phyloP scores from a whole-genome alignment of 2,797 vertebrate species.

The Ctenosaura bakeri region DNA sequence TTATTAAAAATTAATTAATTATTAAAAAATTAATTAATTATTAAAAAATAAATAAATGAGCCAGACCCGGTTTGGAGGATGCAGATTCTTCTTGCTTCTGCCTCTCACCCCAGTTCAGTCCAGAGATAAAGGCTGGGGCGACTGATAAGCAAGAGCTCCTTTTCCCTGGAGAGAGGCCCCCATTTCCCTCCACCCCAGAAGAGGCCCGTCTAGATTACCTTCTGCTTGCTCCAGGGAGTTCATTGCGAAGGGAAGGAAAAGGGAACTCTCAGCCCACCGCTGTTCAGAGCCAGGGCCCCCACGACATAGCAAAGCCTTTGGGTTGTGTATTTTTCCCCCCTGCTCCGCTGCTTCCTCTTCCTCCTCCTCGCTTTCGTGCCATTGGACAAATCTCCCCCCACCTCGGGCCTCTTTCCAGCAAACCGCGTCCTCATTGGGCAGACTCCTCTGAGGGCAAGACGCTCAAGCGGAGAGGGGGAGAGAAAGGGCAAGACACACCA shows the following conservation, averaged over 20 bases:
- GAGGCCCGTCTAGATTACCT: constrained; percentile 82
- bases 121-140: too few species aligned
- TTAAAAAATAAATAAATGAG: not conserved
- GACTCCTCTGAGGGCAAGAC: constrained; percentile 52
- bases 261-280: constrained; percentile 4
- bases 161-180: not conserved
- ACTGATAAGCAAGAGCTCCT: not conserved
- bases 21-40: too few species aligned
- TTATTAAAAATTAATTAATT: too few species aligned
- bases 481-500: not conserved
- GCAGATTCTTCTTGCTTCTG: not conserved
- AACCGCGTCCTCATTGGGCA: constrained; percentile 26
- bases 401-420: not conserved
- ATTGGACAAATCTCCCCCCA: constrained; percentile 28
- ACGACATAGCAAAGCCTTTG: constrained; percentile 48
- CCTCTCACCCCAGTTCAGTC: not conserved
- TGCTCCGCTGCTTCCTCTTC: constrained; percentile 11
- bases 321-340: too few species aligned
- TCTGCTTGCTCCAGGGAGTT: constrained; percentile 98
- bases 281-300: constrained; percentile 24
- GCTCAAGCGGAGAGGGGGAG: not conserved
- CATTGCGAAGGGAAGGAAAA: constrained; percentile 79
- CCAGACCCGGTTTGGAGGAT: not conserved
- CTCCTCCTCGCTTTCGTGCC: constrained; percentile 27
- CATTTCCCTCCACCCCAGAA: not conserved